These are phyloP conservation scores for Enoplosus armatus DNA, from an alignment of 2,797 vertebrate genomes.

Conservation along the genomic window DNA sequence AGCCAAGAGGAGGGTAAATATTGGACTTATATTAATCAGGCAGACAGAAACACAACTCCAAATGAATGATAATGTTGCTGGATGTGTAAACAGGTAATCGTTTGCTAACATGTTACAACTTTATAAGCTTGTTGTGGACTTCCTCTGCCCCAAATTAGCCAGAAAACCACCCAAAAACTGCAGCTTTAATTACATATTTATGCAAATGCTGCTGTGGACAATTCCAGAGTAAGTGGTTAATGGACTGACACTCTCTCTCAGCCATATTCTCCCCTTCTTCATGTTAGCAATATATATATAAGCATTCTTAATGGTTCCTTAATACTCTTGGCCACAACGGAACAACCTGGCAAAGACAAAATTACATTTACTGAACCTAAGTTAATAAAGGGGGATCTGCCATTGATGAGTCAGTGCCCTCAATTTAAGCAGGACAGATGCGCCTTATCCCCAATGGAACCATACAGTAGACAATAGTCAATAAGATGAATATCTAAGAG, in stretches of 20 bases:
- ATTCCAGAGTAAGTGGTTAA: conserved; percentile 1
- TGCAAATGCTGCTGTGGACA: not conserved
- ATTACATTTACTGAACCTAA: conserved; percentile 59
- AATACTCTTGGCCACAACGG: conserved; percentile 26
- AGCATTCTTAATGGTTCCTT: conserved; percentile 31
- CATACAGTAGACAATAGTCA: conserved; percentile 10
- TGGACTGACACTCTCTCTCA: not conserved
- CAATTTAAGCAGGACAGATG: conserved; percentile 34
- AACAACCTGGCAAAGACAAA: conserved; percentile 36
- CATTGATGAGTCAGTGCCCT: conserved; percentile 29
- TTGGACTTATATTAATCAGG: not conserved
- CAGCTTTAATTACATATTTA: too few relatives aligned
- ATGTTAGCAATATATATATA: conserved; percentile 20
- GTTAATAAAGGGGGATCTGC: conserved; percentile 48
- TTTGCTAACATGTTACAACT: not conserved
- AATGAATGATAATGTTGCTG: not conserved
- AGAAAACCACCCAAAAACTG: not conserved
- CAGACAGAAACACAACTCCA: not conserved
- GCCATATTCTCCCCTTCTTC: not conserved
- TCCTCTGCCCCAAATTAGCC: not conserved
- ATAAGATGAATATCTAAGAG: not conserved
- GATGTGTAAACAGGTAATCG: not conserved
- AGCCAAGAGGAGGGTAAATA: not conserved
- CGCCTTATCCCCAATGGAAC: conserved; percentile 16
- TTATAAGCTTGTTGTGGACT: not conserved